Evolutionary conservation across 2,797 vertebrate genomes (phyloP).

Genomic region (Microchirus variegatus): DNA sequence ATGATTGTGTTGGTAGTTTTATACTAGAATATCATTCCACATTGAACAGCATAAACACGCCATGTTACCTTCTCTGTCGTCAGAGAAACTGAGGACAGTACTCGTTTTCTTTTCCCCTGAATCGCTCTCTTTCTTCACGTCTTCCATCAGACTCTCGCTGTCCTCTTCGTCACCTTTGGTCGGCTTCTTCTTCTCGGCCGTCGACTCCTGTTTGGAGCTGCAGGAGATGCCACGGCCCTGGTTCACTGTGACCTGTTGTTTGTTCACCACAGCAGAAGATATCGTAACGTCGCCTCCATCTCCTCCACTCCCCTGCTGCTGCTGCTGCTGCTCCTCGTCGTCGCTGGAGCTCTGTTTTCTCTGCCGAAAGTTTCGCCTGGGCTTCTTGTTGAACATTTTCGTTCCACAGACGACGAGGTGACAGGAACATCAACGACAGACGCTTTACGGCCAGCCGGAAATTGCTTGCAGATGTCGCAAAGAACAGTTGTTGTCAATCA

Average conservation of each 20-base stretch:
- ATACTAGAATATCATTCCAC: neutral
- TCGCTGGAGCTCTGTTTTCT: conserved; percentile 80
- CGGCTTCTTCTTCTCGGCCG: conserved; percentile 30
- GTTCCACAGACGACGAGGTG: neutral
- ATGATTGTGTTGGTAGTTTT: no score
- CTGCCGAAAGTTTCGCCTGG: conserved; percentile 80
- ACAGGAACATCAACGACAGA: neutral
- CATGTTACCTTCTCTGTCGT: conserved; percentile 74
- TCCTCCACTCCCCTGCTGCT: conserved; percentile 18
- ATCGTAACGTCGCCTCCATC: conserved; percentile 10
- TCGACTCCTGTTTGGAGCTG: conserved; percentile 67
- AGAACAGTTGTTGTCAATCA: neutral
- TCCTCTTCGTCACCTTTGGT: conserved; percentile 56
- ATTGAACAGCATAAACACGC: neutral
- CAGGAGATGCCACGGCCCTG: conserved; percentile 72
- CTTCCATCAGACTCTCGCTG: conserved; percentile 13
- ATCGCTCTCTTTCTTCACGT: conserved; percentile 12
- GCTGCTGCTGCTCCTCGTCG: conserved; percentile 69
- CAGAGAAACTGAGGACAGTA: conserved; percentile 73
- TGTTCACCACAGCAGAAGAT: conserved; percentile 18
- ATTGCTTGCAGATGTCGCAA: neutral
- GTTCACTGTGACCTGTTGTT: conserved; percentile 31
- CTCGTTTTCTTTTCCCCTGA: conserved; percentile 40
- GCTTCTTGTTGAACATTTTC: conserved; percentile 82
- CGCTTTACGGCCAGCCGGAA: neutral